Evolutionary conservation across 53 echinoderm and acorn worm species (phyloP).

Genomic region (Arbacia lixula): DNA sequence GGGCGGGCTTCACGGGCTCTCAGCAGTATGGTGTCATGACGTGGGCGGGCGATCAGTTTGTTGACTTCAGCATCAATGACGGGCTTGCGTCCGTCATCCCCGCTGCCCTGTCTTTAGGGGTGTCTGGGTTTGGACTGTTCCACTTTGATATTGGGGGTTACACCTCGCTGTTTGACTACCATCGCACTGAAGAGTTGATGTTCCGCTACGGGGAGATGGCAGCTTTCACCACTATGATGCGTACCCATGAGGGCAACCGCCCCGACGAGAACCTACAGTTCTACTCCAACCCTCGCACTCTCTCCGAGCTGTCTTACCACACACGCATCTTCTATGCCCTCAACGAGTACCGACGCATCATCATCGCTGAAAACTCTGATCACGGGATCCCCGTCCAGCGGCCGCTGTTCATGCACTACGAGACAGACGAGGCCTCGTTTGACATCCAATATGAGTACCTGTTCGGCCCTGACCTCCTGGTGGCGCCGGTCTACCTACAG

Average conservation of each 20-base stretch:
- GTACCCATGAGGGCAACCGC: slow-evolving; percentile 95
- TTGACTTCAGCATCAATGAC: slow-evolving; percentile 81
- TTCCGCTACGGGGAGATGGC: slow-evolving; percentile 92
- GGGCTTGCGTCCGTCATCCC: slow-evolving; percentile 93
- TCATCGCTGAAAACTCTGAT: slow-evolving; percentile 70
- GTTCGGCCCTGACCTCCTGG: slow-evolving; percentile 87
- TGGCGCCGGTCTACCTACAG: slow-evolving; percentile 82
- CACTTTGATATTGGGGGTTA: slow-evolving; percentile 96
- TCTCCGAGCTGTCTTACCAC: slow-evolving; percentile 68
- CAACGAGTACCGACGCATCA: slow-evolving; percentile 65
- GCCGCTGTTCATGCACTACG: slow-evolving; percentile 94
- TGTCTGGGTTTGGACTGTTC: slow-evolving; percentile 82
- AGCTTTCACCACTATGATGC: slow-evolving; percentile 94
- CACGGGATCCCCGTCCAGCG: slow-evolving; percentile 81
- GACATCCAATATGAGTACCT: slow-evolving; percentile 85
- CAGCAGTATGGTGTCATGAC: slow-evolving; percentile 81
- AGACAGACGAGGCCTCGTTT: slow-evolving; percentile 69
- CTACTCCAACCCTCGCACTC: slow-evolving; percentile 75
- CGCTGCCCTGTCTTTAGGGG: slow-evolving; percentile 87
- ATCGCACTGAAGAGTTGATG: slow-evolving; percentile 81
- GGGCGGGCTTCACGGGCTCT: slow-evolving; percentile 89
- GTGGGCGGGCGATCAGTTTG: slow-evolving; percentile 99
- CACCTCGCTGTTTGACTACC: slow-evolving; percentile 88
- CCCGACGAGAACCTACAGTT: slow-evolving; percentile 86
- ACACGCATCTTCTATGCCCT: slow-evolving; percentile 69